Conservation (phyloP, 2,113 vertebrate species). For the Sinocyclocheilus grahami region DNA sequence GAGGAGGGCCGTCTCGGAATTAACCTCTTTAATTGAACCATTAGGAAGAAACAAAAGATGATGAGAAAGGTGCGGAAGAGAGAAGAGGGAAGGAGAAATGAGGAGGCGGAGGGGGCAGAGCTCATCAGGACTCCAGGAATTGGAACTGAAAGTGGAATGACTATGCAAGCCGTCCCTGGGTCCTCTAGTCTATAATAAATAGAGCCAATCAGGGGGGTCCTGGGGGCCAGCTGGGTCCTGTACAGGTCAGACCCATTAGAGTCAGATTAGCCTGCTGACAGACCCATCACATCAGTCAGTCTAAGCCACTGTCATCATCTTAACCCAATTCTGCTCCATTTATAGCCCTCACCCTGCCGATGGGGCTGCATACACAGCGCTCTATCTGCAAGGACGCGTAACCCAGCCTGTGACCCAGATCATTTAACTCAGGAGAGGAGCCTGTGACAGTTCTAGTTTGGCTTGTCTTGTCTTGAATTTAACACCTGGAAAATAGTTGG, state of each 20-base stretch:
- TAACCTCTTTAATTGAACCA: constrained; percentile 83
- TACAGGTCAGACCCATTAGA: constrained; percentile 80
- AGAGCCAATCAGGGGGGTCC: constrained; percentile 76
- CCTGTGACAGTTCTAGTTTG: neutral
- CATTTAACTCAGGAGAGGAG: constrained; percentile 2
- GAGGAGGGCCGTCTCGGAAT: constrained; percentile 78
- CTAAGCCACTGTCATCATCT: constrained; percentile 75
- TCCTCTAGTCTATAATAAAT: constrained; percentile 74
- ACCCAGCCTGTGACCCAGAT: neutral
- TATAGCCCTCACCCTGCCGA: constrained; percentile 31
- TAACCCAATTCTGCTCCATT: constrained; percentile 68
- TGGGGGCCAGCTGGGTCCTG: constrained; percentile 78
- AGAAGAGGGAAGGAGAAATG: constrained; percentile 14
- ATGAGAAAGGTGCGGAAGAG: constrained; percentile 53
- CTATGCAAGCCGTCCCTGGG: constrained; percentile 64
- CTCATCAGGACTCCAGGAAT: constrained; percentile 72
- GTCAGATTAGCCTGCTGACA: constrained; percentile 76
- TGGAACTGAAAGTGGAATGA: constrained; percentile 71
- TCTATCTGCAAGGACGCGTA: constrained; percentile 10
- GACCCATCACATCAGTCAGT: constrained; percentile 71
- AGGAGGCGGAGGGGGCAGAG: constrained; percentile 45
- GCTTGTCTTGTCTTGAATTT: constrained; percentile 6
- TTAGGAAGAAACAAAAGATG: constrained; percentile 75
- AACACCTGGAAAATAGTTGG: neutral
- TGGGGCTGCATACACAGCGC: constrained; percentile 23